These are phyloP conservation scores for Zaprionus kolodkinae DNA, from an alignment of 1,140 invertebrate species.

Conservation along the genomic window DNA sequence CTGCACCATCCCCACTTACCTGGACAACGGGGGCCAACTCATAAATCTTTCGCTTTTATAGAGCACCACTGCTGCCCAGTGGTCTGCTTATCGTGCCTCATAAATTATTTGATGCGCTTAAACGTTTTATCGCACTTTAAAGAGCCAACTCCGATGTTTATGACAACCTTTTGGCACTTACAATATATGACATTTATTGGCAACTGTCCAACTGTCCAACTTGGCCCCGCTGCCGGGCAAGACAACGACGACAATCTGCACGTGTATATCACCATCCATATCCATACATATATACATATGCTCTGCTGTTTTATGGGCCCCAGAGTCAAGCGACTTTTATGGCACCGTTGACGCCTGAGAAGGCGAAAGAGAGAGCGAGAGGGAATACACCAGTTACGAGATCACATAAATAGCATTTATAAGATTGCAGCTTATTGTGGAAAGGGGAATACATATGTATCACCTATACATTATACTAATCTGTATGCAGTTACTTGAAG, in stretches of 20 bases:
- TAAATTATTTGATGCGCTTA: slow-evolving; percentile 78
- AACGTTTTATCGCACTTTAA: slow-evolving; percentile 80
- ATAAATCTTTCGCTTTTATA: slow-evolving; percentile 5
- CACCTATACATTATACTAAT: background rate
- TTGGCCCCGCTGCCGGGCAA: slow-evolving; percentile 1
- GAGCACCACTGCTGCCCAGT: slow-evolving; percentile 12
- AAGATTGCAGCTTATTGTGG: background rate
- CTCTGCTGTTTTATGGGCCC: slow-evolving; percentile 56
- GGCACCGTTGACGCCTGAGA: slow-evolving; percentile 9
- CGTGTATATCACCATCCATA: background rate
- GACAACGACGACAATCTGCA: slow-evolving; percentile 9
- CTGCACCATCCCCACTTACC: background rate
- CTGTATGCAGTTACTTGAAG: background rate
- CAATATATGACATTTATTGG: slow-evolving; percentile 70
- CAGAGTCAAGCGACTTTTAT: slow-evolving; percentile 45
- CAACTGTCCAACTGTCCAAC: slow-evolving; percentile 56
- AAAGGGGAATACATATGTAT: background rate
- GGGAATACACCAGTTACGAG: no score
- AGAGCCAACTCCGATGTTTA: slow-evolving; percentile 64
- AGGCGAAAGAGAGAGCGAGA: background rate
- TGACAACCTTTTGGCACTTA: slow-evolving; percentile 74
- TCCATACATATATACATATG: slow-evolving; percentile 7
- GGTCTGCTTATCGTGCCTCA: slow-evolving; percentile 59
- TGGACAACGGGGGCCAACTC: slow-evolving; percentile 10
- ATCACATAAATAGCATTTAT: slow-evolving; percentile 12